Evolutionary conservation across 2,797 vertebrate species (phyloP).

Genomic region (Chloroceryle inda): DNA sequence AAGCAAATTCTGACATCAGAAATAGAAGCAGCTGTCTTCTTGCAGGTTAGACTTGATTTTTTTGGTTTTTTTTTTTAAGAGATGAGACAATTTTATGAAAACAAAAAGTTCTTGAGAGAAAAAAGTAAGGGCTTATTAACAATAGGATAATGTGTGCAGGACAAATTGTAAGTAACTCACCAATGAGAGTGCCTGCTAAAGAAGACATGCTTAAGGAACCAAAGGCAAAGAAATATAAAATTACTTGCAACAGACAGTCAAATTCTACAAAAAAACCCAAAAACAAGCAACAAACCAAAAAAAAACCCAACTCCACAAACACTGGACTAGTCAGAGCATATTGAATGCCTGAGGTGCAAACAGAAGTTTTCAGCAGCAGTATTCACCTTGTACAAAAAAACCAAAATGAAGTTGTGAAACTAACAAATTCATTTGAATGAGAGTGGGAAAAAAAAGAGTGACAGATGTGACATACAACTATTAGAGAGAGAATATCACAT

Average conservation of each 20-base stretch:
- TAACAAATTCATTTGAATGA: background rate
- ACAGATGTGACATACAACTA: background rate
- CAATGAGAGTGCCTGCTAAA: background rate
- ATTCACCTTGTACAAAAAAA: background rate
- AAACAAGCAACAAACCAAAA: background rate
- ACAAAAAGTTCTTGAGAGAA: background rate
- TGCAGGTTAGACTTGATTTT: background rate
- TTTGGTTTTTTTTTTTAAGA: background rate
- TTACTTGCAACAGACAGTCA: background rate
- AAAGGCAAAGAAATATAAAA: background rate
- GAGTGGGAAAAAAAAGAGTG: rapidly evolving
- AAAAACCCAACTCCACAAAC: too few relatives aligned
- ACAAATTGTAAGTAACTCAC: background rate
- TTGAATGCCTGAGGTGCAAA: background rate
- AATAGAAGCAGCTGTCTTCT: background rate
- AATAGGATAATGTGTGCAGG: background rate
- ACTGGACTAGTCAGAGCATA: background rate
- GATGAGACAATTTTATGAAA: background rate
- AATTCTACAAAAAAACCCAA: background rate
- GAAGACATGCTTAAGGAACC: background rate
- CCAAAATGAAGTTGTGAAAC: background rate
- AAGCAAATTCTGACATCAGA: background rate
- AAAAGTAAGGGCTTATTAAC: background rate
- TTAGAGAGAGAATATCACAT: background rate
- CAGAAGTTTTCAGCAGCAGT: background rate